Base-by-base conservation (phyloP, 2,113 vertebrate genomes). In the Oxyruncus cristatus region DNA sequence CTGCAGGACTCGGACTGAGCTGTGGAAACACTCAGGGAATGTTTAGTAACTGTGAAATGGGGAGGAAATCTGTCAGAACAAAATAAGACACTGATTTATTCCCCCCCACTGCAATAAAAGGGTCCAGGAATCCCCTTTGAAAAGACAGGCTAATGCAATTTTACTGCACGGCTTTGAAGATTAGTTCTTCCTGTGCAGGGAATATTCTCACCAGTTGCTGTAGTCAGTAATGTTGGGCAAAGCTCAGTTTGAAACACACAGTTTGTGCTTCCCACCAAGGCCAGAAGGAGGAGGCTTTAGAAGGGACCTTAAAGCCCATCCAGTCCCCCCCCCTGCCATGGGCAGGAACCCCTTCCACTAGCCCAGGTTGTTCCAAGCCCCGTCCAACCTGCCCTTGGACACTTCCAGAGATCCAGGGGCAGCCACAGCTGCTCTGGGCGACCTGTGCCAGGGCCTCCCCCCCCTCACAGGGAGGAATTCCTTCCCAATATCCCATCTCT, bases 41-140 rank as follows among this genome's bases (percentile, higher is more conserved):
- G 39, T 89, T 93, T 88, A 63, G 63, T 90, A 86, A 37, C 56
- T n/a, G 7, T 58, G 84, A 87, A 81, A 74, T 44, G 46, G 39
- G 70, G 44, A 59, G 47, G 46, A 88, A 92, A 83, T 50, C 41
- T 4, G 8, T 62, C 79, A 83, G 53, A 85, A 58, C 59, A 67
- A 55, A 90, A 66, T 55, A 92, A 90, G 80, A 77, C 52, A 59
- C 63, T 71, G 35, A 11, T 83, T 85, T 66, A 42, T 74, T 94
- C 58, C 59, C 19, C 59, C 50, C 10, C 33, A 59, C 72, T 90
- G 9, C 27, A 21, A 6, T 41, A 30, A 11, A 55, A 95, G 53
- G 27, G 24, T 28, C 13, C 63, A 41, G 46, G 76, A 81, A 80
- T 80, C 78, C 24, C 66, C 33, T 56, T 42, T 80, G 73, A 61